These are phyloP conservation scores for Pyrgus malvae DNA, from an alignment of 2,888 invertebrate genomes.

Conservation along the genomic window DNA sequence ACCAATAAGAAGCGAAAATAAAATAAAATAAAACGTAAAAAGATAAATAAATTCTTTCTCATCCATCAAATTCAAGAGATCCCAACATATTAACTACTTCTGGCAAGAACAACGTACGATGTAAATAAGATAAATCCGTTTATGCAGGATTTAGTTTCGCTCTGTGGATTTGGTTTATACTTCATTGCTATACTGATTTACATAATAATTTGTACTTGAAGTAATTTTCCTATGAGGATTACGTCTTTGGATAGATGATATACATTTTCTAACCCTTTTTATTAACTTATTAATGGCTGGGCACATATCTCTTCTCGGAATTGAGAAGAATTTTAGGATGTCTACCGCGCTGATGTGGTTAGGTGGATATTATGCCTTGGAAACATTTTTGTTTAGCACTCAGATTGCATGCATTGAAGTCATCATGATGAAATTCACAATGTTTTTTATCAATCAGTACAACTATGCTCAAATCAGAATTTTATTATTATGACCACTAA, in stretches of 20 bases:
- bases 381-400: too few species aligned
- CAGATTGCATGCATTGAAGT: too few species aligned
- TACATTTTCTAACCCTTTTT: background rate
- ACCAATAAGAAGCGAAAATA: background rate
- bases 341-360: too few species aligned
- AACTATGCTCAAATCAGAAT: too few species aligned
- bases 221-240: background rate
- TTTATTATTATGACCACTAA: too few species aligned
- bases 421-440: too few species aligned
- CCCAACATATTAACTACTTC: conserved; percentile 21
- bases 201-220: conserved; percentile 8
- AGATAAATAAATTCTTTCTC: conserved; percentile 4
- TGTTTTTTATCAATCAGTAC: too few species aligned
- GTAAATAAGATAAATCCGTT: conserved; percentile 23
- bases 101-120: conserved; percentile 17
- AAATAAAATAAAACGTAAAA: background rate
- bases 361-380: too few species aligned
- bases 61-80: conserved; percentile 12
- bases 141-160: conserved; percentile 22
- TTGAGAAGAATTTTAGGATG: too few species aligned
- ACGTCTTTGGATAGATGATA: background rate
- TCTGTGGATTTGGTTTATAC: conserved; percentile 20
- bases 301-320: too few species aligned
- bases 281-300: too few species aligned
- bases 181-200: conserved; percentile 17